Percentiles rank a stretch among this genome's conserved stretches.
Conservation (phyloP, 2,797 vertebrate species). For the Tapera naevia region DNA sequence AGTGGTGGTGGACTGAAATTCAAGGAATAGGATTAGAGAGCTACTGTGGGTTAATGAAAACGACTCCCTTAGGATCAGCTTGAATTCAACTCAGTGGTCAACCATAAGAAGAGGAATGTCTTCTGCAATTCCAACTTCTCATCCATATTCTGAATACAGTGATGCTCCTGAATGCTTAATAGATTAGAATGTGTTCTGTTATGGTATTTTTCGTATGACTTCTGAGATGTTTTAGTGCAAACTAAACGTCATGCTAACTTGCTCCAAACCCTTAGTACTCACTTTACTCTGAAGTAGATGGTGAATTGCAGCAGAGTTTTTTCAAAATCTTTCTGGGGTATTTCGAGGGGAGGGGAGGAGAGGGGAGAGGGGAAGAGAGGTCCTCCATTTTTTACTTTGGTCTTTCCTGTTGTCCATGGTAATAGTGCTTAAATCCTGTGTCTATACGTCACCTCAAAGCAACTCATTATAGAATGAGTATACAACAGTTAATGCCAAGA, state of each 20-base stretch:
- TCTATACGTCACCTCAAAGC: conserved; percentile 6
- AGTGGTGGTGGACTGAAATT: conserved; percentile 53
- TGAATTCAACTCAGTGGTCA: conserved; percentile 61
- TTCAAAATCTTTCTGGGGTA: neutral
- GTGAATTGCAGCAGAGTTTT: neutral
- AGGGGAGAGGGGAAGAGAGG: neutral
- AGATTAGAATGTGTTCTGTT: conserved; percentile 11
- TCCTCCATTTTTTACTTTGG: neutral
- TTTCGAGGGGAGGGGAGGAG: neutral
- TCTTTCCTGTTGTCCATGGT: neutral
- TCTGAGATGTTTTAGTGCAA: conserved; percentile 2
- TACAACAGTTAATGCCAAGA: conserved; percentile 39
- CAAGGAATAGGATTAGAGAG: conserved; percentile 47
- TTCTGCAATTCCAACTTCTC: conserved; percentile 37
- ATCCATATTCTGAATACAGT: conserved; percentile 37
- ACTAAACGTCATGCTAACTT: conserved; percentile 24
- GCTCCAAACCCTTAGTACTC: neutral
- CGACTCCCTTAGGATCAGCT: conserved; percentile 39
- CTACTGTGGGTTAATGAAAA: conserved; percentile 62
- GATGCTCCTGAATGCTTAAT: conserved; percentile 27
- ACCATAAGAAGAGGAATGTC: neutral
- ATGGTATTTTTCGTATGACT: neutral
- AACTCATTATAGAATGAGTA: conserved; percentile 20
- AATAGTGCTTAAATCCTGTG: neutral
- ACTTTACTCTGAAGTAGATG: conserved; percentile 6